A percentile compares a stretch with the other conserved stretches of the same genome.
Conservation (phyloP, 1,140 invertebrate genomes). For the Condylostylus longicornis region DNA sequence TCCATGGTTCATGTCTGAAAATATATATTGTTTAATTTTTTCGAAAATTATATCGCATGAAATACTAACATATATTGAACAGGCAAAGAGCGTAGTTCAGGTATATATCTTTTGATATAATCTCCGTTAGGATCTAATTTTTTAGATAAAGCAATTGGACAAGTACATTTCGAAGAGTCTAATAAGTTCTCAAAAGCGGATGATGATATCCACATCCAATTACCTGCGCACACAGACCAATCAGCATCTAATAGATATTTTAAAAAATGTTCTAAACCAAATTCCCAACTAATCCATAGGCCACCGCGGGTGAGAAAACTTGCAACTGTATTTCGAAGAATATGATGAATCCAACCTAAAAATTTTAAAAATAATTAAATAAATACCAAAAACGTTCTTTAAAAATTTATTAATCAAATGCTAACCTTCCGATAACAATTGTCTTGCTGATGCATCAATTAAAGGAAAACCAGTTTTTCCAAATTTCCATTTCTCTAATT, state of each 20-base stretch:
- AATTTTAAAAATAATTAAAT: too few species aligned
- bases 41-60: too few species aligned
- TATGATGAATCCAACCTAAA: constrained; percentile 62
- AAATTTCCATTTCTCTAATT: constrained; percentile 44
- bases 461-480: constrained; percentile 61
- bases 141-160: constrained; percentile 48
- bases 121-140: constrained; percentile 53
- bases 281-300: constrained; percentile 57
- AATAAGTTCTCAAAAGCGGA: constrained; percentile 52
- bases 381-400: too few species aligned
- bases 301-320: constrained; percentile 58
- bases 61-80: constrained; percentile 47
- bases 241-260: constrained; percentile 56
- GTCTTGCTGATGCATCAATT: constrained; percentile 59
- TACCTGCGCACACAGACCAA: constrained; percentile 59
- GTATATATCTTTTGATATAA: constrained; percentile 55
- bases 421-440: constrained; percentile 37
- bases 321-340: constrained; percentile 51
- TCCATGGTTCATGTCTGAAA: constrained; percentile 54
- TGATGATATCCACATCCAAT: constrained; percentile 69
- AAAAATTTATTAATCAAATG: too few species aligned
- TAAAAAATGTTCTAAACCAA: constrained; percentile 46
- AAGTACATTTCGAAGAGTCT: constrained; percentile 46
- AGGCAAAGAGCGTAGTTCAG: constrained; percentile 48
- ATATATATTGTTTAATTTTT: constrained; percentile 12